Conservation (phyloP, 1,140 invertebrate species). For the Drosophila kohkoa region DNA sequence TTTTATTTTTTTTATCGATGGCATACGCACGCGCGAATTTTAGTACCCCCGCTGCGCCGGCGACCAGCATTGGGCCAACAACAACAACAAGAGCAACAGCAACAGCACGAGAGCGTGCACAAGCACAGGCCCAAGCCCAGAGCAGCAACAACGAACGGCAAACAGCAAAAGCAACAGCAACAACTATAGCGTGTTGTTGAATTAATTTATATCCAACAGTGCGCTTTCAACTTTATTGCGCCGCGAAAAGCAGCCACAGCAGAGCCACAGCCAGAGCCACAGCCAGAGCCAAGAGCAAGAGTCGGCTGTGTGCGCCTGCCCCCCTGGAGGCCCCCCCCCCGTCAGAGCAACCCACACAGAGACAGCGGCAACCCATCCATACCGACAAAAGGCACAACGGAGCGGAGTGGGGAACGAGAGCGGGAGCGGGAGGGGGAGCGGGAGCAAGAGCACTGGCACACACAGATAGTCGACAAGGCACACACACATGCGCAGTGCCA, state of each 20-base stretch:
- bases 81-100: constrained; percentile 39
- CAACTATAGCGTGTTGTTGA: constrained; percentile 78
- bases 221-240: constrained; percentile 83
- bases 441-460: constrained; percentile 19
- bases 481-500: constrained; percentile 67
- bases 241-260: constrained; percentile 74
- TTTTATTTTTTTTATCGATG: constrained; percentile 80
- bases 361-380: constrained; percentile 45
- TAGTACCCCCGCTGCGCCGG: constrained; percentile 71
- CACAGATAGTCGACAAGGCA: constrained; percentile 49
- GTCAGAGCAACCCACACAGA: constrained; percentile 62
- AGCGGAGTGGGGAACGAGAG: not conserved
- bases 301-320: constrained; percentile 26
- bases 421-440: not conserved
- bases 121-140: constrained; percentile 52
- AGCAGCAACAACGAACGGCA: constrained; percentile 54
- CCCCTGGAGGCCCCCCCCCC: constrained; percentile 37
- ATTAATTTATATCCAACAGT: constrained; percentile 83
- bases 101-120: constrained; percentile 78
- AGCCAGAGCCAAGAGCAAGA: constrained; percentile 27
- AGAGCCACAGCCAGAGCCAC: constrained; percentile 21
- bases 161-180: constrained; percentile 25
- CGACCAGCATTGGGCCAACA: constrained; percentile 66
- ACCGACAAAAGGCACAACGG: constrained; percentile 48
- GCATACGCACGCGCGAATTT: constrained; percentile 82